phyloP scores from a whole-genome alignment of 2,797 vertebrate genomes.

The Loris lydekkerianus region DNA sequence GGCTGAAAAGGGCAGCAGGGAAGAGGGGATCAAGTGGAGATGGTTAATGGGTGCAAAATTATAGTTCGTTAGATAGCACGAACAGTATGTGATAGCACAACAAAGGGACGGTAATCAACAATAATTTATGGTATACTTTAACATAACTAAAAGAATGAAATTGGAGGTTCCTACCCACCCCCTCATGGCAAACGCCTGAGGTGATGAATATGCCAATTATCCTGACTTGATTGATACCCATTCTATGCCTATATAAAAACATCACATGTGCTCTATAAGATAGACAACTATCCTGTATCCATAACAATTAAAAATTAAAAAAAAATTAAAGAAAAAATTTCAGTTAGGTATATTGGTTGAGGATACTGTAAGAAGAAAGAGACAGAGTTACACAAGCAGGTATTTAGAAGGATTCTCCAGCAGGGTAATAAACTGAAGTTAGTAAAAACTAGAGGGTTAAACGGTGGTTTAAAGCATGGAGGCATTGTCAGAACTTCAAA shows the following conservation, averaged over 20 bases:
- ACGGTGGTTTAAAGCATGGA: background rate
- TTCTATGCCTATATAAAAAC: background rate
- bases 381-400: background rate
- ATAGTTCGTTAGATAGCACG: background rate
- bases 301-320: background rate
- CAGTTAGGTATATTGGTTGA: background rate
- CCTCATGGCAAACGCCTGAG: background rate
- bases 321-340: background rate
- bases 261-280: background rate
- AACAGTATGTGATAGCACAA: background rate
- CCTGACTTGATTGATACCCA: background rate
- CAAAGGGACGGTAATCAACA: background rate
- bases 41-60: background rate
- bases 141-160: background rate
- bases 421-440: background rate
- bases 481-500: background rate
- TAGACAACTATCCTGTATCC: background rate
- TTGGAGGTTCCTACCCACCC: background rate
- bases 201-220: background rate
- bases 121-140: background rate
- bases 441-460: background rate
- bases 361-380: background rate
- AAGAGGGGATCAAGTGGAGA: no score
- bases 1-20: no score
- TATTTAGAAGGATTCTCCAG: background rate